A percentile compares a stretch with the other conserved stretches of the same genome.
Conservation (phyloP, 2,888 invertebrate genomes). For the Pseudococcus viburni region DNA sequence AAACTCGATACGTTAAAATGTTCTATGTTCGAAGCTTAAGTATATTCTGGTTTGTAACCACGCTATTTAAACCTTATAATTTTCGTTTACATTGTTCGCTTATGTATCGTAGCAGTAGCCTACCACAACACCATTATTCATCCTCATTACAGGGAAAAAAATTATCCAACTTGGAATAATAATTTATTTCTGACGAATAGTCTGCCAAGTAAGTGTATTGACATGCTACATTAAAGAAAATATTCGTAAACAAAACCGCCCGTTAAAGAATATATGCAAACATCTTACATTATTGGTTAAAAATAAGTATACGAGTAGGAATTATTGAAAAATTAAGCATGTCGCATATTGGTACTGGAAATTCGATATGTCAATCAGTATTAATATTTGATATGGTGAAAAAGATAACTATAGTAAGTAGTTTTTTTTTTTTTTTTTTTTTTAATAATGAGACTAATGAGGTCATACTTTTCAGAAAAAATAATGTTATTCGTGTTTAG, state of each 20-base stretch:
- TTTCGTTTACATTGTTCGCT: background rate
- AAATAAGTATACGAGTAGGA: too few species aligned
- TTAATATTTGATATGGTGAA: too few species aligned
- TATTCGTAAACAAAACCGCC: background rate
- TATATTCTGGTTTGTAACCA: background rate
- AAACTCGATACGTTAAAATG: background rate
- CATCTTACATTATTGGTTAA: too few species aligned
- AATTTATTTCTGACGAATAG: background rate
- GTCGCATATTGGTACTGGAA: too few species aligned
- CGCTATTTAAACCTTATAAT: slow-evolving; percentile 47
- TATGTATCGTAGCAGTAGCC: background rate
- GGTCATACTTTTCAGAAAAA: too few species aligned
- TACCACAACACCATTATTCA: background rate
- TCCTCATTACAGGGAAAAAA: background rate
- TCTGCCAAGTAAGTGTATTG: background rate
- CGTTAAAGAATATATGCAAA: background rate
- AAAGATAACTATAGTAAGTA: too few species aligned
- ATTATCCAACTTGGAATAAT: slow-evolving; percentile 23
- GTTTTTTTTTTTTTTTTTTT: too few species aligned
- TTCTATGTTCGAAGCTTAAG: background rate
- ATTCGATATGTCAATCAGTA: too few species aligned
- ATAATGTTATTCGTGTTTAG: too few species aligned
- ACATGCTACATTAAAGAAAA: background rate
- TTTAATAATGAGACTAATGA: too few species aligned
- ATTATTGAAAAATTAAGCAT: too few species aligned